Conservation (phyloP, 2,888 invertebrate genomes). For the Xiphydria camelus region DNA sequence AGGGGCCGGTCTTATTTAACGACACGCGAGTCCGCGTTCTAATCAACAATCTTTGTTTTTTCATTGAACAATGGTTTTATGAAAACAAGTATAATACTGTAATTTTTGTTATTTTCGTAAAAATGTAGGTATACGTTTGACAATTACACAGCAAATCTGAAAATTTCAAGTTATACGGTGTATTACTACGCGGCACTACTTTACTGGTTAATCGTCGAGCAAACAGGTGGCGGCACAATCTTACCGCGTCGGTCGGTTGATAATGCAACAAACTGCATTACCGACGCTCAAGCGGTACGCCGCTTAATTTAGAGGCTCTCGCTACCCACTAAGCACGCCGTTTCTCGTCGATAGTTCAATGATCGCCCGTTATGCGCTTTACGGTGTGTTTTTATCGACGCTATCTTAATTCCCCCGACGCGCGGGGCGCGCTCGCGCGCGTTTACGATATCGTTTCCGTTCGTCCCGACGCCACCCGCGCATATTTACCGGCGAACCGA, state of each 20-base stretch:
- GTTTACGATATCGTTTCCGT: too few species aligned
- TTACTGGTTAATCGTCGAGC: slow-evolving; percentile 32
- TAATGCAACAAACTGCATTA: slow-evolving; percentile 41
- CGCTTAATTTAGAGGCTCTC: slow-evolving; percentile 37
- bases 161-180: slow-evolving; percentile 5
- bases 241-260: slow-evolving; percentile 11
- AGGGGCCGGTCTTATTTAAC: slow-evolving; percentile 2
- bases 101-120: too few species aligned
- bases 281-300: slow-evolving; percentile 47
- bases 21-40: too few species aligned
- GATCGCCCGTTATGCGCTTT: slow-evolving; percentile 54
- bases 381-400: slow-evolving; percentile 56
- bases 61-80: too few species aligned
- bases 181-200: slow-evolving; percentile 40
- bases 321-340: slow-evolving; percentile 47
- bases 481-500: too few species aligned
- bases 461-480: slow-evolving; percentile 25
- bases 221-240: slow-evolving; percentile 46
- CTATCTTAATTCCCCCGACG: slow-evolving; percentile 14
- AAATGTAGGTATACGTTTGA: too few species aligned
- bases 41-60: too few species aligned
- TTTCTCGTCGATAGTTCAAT: slow-evolving; percentile 49
- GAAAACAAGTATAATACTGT: too few species aligned
- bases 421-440: too few species aligned
- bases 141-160: background rate